Base-by-base conservation (phyloP, 2,113 vertebrate genomes). In the Aramus guarauna region DNA sequence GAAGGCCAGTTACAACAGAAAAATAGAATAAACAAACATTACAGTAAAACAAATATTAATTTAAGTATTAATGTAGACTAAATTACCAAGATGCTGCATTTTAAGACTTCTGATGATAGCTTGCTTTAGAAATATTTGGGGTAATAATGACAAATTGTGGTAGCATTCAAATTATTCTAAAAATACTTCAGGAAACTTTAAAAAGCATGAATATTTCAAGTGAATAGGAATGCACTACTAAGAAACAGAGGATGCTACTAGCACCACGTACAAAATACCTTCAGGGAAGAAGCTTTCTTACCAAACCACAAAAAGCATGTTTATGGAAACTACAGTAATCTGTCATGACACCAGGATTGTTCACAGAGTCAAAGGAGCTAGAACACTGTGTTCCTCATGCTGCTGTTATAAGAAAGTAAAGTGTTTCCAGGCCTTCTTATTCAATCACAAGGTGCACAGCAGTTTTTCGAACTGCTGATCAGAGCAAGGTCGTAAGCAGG, bases 361-460 rank as follows among this genome's bases (percentile, higher is more conserved):
- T 95, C 84, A 86, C 41, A 87, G 43, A 94, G 62, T 78, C 48
- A 91, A 76, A 85, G 53, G 27, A 86, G 60, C 60, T 91, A 87
- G 94, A 85, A 96, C 89, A 97, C 64, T 56, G 39, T 94, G 95
- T 95, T 94, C 92, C 58, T 89, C 85, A 81, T 9, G 67, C 58
- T 91, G 62, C 64, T 92, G 73, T 78, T 88, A 68, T 6, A 36
- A 91, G 45, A 81, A 94, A 84, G 36, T 24, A 62, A 90, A 92
- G 53, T 0, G 2, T 78, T 95, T 86, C 91, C 88, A 97, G 60
- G 82, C 48, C 53, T 48, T 80, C 32, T 66, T 75, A 78, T 29
- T 78, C 48, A 88, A 86, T 58, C 77, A 84, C 12, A 94, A 94
- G 15, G 22, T 64, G 60, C 37, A 84, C 1, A 34, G 12, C 37